Base-by-base conservation (phyloP, 2,113 vertebrate genomes). In the Phyllostomus hastatus region DNA sequence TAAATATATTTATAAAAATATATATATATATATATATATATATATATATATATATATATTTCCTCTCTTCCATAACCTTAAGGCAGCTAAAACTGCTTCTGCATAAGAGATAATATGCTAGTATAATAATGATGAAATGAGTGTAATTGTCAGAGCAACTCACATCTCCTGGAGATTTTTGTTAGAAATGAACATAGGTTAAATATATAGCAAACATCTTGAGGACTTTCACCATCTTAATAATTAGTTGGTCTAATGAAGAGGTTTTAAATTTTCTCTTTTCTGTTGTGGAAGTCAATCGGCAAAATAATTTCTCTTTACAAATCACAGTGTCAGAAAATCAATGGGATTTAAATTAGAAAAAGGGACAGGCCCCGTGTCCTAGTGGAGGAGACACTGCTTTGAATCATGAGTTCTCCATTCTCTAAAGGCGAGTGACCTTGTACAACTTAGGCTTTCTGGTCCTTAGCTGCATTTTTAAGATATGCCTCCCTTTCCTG, bases 211-310 rank as follows among this genome's bases (percentile, higher is more conserved):
- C 14, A 50, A 59, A 93, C 33, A 89, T 87, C 0, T 2, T 97
- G 91, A 67, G 66, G n/a, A 82, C 75, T 92, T 97, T 91, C 92
- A 1, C 86, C 79, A 67, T 82, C 61, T 93, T 86, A 46, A 70
- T 93, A 95, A 90, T 52, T 83, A 84, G 11, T 79, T 73, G 7
- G 15, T 16, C 7, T 78, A 88, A 83, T 64, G 46, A 90, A 59
- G 43, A 73, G 67, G 22, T 79, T 84, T 95, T 87, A 79, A 46
- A 46, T 48, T 11, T 31, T 88, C 38, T 46, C 12, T 73, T 92
- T 57, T 14, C 38, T 6, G 33, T 41, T 87, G 4, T 84, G 80
- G 31, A 79, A 90, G 26, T 33, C 7, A 46, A 59, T n/a, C 10
- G 66, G 4, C 35, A 35, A 76, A 73, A 88, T 75, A 26, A 41